Percentiles rank a stretch among this genome's conserved stretches.
phyloP scores from a whole-genome alignment of 2,888 invertebrate species.

The Melipona beecheii region DNA sequence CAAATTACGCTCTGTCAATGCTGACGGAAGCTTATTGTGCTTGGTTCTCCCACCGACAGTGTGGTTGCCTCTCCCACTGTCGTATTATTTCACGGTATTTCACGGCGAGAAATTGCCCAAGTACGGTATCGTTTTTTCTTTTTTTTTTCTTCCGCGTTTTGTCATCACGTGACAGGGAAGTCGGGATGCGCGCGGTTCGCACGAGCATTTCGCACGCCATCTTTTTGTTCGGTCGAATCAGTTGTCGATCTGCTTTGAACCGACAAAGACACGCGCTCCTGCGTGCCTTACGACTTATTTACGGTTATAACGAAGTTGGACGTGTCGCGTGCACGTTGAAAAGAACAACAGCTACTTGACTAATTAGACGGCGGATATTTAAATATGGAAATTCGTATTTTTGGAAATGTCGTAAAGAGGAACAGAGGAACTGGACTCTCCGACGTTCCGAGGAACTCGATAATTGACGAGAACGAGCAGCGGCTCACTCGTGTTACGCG shows the following conservation, averaged over 20 bases:
- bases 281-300: background rate
- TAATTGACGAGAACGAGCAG: background rate
- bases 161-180: constrained; percentile 25
- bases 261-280: background rate
- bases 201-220: constrained; percentile 51
- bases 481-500: background rate
- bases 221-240: constrained; percentile 8
- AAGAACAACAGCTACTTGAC: background rate
- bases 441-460: background rate
- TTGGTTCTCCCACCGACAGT: background rate
- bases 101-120: constrained; percentile 15
- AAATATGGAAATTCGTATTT: too few relatives aligned
- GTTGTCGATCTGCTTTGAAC: background rate
- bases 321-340: background rate
- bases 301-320: background rate
- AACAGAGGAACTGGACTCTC: too few relatives aligned
- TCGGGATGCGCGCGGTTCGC: constrained; percentile 36
- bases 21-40: constrained; percentile 8
- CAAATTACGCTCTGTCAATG: background rate
- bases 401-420: too few relatives aligned
- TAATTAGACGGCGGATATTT: too few relatives aligned
- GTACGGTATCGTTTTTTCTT: constrained; percentile 30
- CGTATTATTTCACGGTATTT: constrained; percentile 32
- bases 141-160: constrained; percentile 54
- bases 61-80: background rate